Conservation (phyloP, 2,888 invertebrate species). For the Caenorhabditis imperialis region DNA sequence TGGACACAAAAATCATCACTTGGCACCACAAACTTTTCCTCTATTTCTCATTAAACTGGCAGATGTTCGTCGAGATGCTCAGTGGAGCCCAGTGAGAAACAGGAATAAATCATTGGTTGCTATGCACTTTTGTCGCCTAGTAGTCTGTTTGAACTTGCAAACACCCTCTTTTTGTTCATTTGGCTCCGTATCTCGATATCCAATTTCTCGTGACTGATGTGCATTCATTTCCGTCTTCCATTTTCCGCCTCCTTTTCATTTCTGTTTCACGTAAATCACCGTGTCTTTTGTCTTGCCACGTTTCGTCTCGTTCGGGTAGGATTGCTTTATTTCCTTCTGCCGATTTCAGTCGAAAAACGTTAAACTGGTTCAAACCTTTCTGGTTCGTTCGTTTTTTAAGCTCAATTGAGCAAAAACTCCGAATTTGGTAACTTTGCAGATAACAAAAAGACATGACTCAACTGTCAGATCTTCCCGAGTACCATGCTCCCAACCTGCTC, state of each 20-base stretch:
- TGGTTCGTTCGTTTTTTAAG: conserved; percentile 4
- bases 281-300: too few species aligned
- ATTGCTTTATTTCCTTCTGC: neutral
- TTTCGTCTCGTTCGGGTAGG: neutral
- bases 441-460: conserved; percentile 33
- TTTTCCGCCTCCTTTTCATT: too few species aligned
- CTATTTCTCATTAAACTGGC: neutral
- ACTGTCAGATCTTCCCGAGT: conserved; percentile 39
- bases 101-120: conserved; percentile 31
- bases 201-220: too few species aligned
- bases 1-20: neutral
- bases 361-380: conserved; percentile 26
- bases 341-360: neutral
- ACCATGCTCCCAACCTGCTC: conserved; percentile 57
- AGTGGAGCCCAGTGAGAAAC: neutral
- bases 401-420: neutral
- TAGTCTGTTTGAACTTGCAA: too few species aligned
- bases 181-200: too few species aligned
- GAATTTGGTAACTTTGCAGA: conserved; percentile 5
- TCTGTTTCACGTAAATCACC: too few species aligned
- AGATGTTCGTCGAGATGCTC: conserved; percentile 9
- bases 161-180: too few species aligned
- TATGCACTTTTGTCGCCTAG: conserved; percentile 13
- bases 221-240: too few species aligned
- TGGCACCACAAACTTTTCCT: neutral